Evolutionary conservation across 2,797 vertebrate genomes (phyloP).

Genomic region (Eremophila alpestris): DNA sequence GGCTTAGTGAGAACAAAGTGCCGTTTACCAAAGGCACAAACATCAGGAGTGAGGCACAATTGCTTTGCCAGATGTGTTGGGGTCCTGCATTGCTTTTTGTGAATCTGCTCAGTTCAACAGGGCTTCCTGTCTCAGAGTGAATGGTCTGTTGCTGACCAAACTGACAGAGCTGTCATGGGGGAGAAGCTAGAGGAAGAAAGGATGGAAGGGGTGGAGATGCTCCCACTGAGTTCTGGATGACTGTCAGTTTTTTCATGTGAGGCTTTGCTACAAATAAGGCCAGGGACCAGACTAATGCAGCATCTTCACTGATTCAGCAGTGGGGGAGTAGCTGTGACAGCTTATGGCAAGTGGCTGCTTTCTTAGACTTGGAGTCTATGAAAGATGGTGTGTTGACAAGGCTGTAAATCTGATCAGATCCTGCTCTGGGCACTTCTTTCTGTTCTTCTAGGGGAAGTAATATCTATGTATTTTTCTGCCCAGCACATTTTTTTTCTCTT

Average conservation of each 20-base stretch:
- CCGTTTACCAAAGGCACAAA: neutral
- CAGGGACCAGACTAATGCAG: neutral
- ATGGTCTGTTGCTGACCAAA: neutral
- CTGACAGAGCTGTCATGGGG: neutral
- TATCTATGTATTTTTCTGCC: neutral
- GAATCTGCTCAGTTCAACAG: neutral
- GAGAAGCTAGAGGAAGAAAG: neutral
- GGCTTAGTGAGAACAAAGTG: neutral
- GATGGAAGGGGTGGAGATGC: neutral
- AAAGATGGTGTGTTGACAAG: neutral
- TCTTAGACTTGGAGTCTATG: neutral
- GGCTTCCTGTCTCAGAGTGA: neutral
- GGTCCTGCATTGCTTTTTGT: neutral
- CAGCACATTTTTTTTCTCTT: neutral
- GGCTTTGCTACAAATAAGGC: neutral
- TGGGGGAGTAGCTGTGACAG: neutral
- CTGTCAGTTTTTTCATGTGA: neutral
- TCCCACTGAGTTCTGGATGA: neutral
- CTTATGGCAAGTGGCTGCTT: neutral
- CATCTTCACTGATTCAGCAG: neutral
- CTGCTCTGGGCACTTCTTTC: neutral
- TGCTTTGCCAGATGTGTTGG: neutral
- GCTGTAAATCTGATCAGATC: neutral
- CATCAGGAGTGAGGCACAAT: neutral
- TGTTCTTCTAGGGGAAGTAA: neutral